Conservation (phyloP, 2,888 invertebrate species). For the Melangyna quadrimaculata region DNA sequence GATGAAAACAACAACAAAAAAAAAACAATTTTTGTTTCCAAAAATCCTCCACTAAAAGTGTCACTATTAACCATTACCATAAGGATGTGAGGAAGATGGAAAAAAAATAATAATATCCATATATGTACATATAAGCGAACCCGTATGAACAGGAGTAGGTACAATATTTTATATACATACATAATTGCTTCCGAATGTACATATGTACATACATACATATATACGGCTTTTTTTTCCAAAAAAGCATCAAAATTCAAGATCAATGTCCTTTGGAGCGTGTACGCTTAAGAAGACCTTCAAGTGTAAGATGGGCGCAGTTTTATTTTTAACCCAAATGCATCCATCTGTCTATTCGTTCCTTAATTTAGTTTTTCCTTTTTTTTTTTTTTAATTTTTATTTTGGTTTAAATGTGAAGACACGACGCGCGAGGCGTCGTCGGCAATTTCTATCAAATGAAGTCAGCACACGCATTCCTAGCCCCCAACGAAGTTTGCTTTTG, state of each 20-base stretch:
- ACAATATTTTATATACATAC: constrained; percentile 69
- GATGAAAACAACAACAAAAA: constrained; percentile 13
- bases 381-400: constrained; percentile 27
- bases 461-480: constrained; percentile 71
- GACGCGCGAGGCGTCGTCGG: constrained; percentile 62
- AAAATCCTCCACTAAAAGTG: constrained; percentile 69
- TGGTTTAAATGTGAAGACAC: constrained; percentile 21
- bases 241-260: constrained; percentile 42
- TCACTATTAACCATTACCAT: constrained; percentile 66
- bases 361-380: constrained; percentile 48
- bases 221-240: constrained; percentile 38
- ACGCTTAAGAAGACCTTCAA: constrained; percentile 62
- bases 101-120: not conserved
- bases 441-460: constrained; percentile 64
- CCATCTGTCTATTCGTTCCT: constrained; percentile 71
- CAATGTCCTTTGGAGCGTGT: constrained; percentile 71
- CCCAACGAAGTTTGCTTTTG: constrained; percentile 71
- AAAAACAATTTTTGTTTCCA: constrained; percentile 9
- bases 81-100: constrained; percentile 62
- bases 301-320: constrained; percentile 64
- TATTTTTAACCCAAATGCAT: constrained; percentile 72
- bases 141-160: constrained; percentile 36
- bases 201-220: too few species aligned
- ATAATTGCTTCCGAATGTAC: constrained; percentile 79
- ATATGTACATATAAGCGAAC: not conserved